Conservation (phyloP, 2,888 invertebrate species). For the Tipula helvola region DNA sequence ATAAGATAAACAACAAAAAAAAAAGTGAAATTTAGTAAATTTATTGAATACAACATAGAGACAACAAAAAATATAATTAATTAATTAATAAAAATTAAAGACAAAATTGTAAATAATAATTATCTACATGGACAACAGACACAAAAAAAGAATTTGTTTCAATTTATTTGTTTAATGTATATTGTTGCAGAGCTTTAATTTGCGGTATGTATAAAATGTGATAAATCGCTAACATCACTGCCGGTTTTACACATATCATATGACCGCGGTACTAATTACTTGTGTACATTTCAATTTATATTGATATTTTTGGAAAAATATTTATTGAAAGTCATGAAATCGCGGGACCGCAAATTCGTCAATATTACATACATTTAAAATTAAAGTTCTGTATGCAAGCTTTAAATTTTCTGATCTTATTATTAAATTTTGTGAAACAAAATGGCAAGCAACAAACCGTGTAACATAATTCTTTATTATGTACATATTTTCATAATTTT, state of each 20-base stretch:
- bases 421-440: not conserved
- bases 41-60: not conserved
- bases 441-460: not conserved
- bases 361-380: no score
- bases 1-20: not conserved
- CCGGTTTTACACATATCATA: not conserved
- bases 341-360: no score
- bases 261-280: not conserved
- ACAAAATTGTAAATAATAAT: not conserved
- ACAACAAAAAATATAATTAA: not conserved
- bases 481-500: constrained; percentile 13
- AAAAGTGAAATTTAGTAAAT: not conserved
- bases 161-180: not conserved
- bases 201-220: not conserved
- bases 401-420: not conserved
- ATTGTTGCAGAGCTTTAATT: not conserved
- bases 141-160: not conserved
- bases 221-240: not conserved
- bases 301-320: not conserved
- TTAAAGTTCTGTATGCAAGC: no score
- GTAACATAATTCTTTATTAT: not conserved
- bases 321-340: no score
- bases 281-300: not conserved
- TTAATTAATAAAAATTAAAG: not conserved
- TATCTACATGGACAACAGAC: not conserved